Evolutionary conservation across 2,888 invertebrate species (phyloP), one percentile per base, ranked within the genome.

Genomic region (Hypercompe scribonia): DNA sequence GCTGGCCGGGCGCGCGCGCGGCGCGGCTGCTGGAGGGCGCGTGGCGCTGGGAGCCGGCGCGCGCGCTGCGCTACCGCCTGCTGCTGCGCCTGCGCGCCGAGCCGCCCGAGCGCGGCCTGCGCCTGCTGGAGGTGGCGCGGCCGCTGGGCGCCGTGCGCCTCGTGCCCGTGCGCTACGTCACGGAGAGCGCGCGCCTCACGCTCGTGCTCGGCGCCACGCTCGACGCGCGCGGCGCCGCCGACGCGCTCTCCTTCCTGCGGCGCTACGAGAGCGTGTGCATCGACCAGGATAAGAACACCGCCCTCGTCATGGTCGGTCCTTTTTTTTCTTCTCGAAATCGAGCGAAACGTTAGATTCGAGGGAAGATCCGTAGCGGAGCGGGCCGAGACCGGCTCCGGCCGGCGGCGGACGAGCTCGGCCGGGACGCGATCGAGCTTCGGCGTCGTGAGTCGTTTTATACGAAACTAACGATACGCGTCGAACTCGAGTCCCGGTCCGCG

Each of bases 151-250:
- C 97, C 75, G 98, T 99, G 15, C 98, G 99, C 89, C 97, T 99
- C 75, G 96, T 99, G 61, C 97, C 98, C 2, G 98, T 99, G 90
- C 99, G 99, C 0, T 99, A 99, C 94, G 99, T 99, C 1, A 99
- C 99, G 0, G 99, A 99, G 96, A 98, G 97, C 91, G 97, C 98
- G 11, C 96, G 98, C 80, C 96, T 99, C 8, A 97, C 97, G 74
- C 95, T 99, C 80, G 92, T 99, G 82, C 92, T 99, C 79, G 97
- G 97, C 0, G 96, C 39, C 15, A 58, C n/a, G 34, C 77, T 46
- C 10, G 96, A 96, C 84, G 92, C 28, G 4, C 58, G 28, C 54
- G 2, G 94, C 58, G 18, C 15, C 36, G 68, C 90, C 3, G 96
- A 97, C 70, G 97, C 97, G 7, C 89, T 96, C 34, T 94, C 96